These are phyloP conservation scores for Orchesella flavescens DNA, from an alignment of 2,888 invertebrate genomes.

Conservation along the genomic window DNA sequence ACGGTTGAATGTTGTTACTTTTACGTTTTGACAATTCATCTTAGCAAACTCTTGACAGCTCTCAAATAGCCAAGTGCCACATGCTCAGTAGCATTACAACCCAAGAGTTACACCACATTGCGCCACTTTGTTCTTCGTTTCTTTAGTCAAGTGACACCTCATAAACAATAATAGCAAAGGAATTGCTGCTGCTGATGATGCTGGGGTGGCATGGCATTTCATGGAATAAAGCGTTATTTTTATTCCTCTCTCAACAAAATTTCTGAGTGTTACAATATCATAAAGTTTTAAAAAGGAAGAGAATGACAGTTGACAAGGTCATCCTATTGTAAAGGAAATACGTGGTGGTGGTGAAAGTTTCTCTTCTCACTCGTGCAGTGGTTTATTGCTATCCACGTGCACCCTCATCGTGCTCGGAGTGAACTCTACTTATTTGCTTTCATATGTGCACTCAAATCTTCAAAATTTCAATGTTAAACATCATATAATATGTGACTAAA, in stretches of 20 bases:
- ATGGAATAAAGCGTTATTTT: too few relatives aligned
- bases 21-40: conserved; percentile 53
- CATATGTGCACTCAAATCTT: too few relatives aligned
- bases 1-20: conserved; percentile 28
- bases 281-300: not conserved
- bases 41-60: conserved; percentile 32
- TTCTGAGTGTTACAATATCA: too few relatives aligned
- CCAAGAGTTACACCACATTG: not conserved
- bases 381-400: too few relatives aligned
- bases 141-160: conserved; percentile 34
- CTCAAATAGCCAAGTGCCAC: not conserved
- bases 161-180: not conserved
- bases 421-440: too few relatives aligned
- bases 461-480: too few relatives aligned
- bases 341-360: conserved; percentile 3
- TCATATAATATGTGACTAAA: too few relatives aligned
- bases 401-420: too few relatives aligned
- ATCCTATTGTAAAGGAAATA: not conserved
- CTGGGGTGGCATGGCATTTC: too few relatives aligned
- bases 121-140: not conserved
- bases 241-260: too few relatives aligned
- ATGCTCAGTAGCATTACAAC: not conserved
- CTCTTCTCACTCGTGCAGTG: not conserved
- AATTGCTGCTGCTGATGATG: not conserved
- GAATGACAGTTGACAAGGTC: conserved; percentile 7